phyloP scores from a whole-genome alignment of 2,113 vertebrate species.

The Aepyceros melampus region DNA sequence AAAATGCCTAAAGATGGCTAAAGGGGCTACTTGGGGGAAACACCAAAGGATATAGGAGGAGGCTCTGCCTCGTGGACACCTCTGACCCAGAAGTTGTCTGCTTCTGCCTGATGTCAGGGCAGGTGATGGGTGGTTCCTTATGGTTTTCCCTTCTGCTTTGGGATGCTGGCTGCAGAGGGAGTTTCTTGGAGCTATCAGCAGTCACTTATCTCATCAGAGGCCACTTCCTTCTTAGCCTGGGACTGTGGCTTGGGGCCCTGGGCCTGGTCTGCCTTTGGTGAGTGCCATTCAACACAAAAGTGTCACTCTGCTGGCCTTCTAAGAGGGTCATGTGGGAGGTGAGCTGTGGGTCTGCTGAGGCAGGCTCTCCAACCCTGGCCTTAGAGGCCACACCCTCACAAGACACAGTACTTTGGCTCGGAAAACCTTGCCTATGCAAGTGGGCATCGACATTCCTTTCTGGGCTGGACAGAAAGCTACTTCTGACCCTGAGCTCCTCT shows the following conservation, averaged over 20 bases:
- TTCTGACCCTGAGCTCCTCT: not conserved
- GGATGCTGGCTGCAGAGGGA: not conserved
- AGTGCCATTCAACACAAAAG: not conserved
- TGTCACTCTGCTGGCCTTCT: not conserved
- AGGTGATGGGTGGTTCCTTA: not conserved
- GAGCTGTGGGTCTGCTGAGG: not conserved
- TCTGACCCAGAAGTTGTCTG: conserved; percentile 5
- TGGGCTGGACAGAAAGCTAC: conserved; percentile 42
- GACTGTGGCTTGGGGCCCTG: not conserved
- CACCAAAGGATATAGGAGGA: conserved; percentile 89
- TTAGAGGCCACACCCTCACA: not conserved
- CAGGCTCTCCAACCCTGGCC: not conserved
- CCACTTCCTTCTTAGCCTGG: conserved; percentile 6
- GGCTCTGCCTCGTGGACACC: not conserved
- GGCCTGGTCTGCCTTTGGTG: not conserved
- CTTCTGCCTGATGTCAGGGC: conserved; percentile 14
- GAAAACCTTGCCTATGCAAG: accelerated
- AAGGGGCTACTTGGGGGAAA: not conserved
- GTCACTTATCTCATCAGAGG: conserved; percentile 60
- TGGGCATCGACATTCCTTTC: not conserved
- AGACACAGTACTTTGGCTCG: not conserved
- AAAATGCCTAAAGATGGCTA: not conserved
- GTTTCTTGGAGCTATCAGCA: conserved; percentile 34
- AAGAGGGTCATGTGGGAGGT: not conserved
- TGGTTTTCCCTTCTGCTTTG: conserved; percentile 6